Base-by-base conservation (phyloP, 2,113 vertebrate genomes). In the Paramisgurnus dabryanus region DNA sequence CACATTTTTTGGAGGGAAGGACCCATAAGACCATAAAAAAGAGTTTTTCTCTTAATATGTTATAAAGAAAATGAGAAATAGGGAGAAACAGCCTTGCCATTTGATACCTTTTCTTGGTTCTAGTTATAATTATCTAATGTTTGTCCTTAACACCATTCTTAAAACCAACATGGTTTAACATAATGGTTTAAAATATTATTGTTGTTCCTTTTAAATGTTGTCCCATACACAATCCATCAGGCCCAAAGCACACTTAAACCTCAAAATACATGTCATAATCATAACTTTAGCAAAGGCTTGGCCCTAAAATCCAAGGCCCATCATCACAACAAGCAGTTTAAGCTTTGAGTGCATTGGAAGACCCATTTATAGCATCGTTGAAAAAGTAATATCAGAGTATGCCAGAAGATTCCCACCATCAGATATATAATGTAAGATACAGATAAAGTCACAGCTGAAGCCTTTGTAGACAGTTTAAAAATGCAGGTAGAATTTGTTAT, bases 231-330 rank as follows among this genome's bases (percentile, higher is more conserved):
- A 3, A 10, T 11, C 5, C 58, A 61, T 60, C 12, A 45, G 71
- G 40, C 71, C 70, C 12, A 73, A 45, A 60, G 4, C 55, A 13
- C 34, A 57, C 22, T 17, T 58, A 34, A 60, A 60, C 1, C 71
- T 74, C 40, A 74, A 73, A 57, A 43, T 10, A 60, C 55, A 7
- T 60, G 40, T 22, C 17, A 72, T 22, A 78, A 22, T 64, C 17
- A 53, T 22, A 39, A 6, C 27, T 27, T 60, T 8, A 53, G 67
- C 34, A 60, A 70, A 72, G 6, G 41, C 39, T 13, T 58, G 63
- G 50, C 50, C 40, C 10, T 11, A 55, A 40, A 66, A 40, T 65
- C 17, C 55, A n/a, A n/a, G 50, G 50, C 6, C 55, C 45, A 7
- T 47, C 55, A 57, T 57, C 55, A 57, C 15, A 18, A 18, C 7